phyloP scores from a whole-genome alignment of 2,797 vertebrate genomes.

The Cyprinodon diabolis region DNA sequence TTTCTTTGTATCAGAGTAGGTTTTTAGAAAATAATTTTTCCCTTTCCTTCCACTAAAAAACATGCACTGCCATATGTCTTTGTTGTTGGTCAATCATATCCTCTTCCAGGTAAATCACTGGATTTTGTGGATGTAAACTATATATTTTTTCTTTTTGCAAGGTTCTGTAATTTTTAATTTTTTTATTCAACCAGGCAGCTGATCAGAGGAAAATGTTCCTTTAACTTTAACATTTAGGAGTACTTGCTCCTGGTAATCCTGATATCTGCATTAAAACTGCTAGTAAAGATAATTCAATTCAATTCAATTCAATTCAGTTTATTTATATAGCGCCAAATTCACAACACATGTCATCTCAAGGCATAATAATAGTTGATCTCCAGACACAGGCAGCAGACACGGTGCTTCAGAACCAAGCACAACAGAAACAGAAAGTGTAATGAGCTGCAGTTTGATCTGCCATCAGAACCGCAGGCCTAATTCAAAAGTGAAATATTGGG shows the following conservation, averaged over 20 bases:
- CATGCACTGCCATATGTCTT: no score
- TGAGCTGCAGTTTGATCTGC: slow-evolving; percentile 57
- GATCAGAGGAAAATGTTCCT: slow-evolving; percentile 34
- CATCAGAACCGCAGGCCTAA: slow-evolving; percentile 40
- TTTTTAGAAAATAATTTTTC: no score
- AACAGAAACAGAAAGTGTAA: slow-evolving; percentile 62
- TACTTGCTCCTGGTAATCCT: slow-evolving; percentile 31
- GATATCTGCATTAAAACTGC: slow-evolving; percentile 32
- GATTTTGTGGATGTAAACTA: not conserved
- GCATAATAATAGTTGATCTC: slow-evolving; percentile 33
- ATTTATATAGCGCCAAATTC: no score
- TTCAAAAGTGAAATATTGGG: slow-evolving; percentile 45
- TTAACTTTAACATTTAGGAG: slow-evolving; percentile 26
- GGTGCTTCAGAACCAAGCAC: slow-evolving; percentile 23
- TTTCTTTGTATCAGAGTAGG: not conserved
- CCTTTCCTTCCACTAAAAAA: not conserved
- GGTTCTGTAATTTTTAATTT: slow-evolving; percentile 12
- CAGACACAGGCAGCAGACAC: slow-evolving; percentile 1
- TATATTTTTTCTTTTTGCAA: not conserved
- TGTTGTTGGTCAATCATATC: not conserved
- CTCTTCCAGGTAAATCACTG: not conserved
- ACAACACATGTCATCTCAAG: no score
- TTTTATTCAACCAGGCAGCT: slow-evolving; percentile 23
- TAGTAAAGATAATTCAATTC: slow-evolving; percentile 54
- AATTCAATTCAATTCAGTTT: no score